phyloP scores from a whole-genome alignment of 2,113 vertebrate species.

The Zosterops pallidus region DNA sequence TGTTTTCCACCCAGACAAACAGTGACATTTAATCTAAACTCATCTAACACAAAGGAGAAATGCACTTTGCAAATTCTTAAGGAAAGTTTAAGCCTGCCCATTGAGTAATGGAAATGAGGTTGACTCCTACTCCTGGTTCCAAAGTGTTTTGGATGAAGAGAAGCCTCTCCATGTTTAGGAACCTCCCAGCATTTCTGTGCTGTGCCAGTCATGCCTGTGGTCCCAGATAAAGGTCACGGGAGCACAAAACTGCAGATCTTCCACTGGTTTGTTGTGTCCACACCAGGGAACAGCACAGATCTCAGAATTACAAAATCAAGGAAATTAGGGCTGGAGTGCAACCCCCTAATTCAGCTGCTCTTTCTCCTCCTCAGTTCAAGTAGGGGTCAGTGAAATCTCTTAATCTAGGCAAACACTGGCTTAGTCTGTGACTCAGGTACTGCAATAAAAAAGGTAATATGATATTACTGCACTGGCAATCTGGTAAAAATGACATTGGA shows the following conservation, averaged over 20 bases:
- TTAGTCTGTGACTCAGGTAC: background rate
- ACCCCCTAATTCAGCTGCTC: background rate
- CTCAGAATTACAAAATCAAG: background rate
- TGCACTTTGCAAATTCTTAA: background rate
- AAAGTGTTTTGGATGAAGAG: background rate
- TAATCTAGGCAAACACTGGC: background rate
- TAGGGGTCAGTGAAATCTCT: background rate
- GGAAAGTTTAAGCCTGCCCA: background rate
- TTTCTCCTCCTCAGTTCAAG: background rate
- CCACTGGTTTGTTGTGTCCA: background rate
- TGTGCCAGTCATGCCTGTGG: background rate
- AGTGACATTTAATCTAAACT: background rate
- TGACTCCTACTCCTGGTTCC: background rate
- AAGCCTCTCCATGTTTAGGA: background rate
- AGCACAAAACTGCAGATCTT: background rate
- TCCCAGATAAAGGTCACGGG: background rate
- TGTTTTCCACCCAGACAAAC: background rate
- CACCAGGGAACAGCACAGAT: background rate
- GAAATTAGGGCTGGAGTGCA: background rate
- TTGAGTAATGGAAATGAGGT: background rate
- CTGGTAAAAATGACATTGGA: background rate
- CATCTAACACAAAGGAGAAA: background rate
- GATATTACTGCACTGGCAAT: background rate
- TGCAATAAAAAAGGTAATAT: background rate
- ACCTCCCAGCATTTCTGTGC: background rate